A percentile compares a stretch with the other conserved stretches of the same genome.
Conservation (phyloP, 2,888 invertebrate genomes). For the Trachelus troglodyta region DNA sequence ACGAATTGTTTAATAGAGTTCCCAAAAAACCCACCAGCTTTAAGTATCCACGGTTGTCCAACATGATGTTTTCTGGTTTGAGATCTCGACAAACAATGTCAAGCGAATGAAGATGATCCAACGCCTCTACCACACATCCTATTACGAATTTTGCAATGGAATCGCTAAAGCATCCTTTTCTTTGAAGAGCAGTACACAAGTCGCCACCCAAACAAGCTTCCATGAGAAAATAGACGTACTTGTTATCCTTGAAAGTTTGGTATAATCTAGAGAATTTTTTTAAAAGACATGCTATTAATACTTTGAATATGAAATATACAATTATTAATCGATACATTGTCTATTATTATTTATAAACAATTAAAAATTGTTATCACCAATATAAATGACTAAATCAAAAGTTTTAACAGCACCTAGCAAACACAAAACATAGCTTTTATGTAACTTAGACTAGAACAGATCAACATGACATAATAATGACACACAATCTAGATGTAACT, state of each 20-base stretch:
- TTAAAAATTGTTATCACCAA: background rate
- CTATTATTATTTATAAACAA: background rate
- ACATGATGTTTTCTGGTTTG: constrained; percentile 93
- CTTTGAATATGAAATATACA: background rate
- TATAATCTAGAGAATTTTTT: constrained; percentile 75
- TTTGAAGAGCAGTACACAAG: constrained; percentile 89
- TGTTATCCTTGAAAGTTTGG: constrained; percentile 88
- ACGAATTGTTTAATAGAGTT: background rate
- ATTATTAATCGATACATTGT: background rate
- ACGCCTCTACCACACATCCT: constrained; percentile 90
- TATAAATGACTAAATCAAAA: background rate
- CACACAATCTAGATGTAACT: too few relatives aligned
- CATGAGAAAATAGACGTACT: constrained; percentile 93
- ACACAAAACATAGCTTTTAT: too few relatives aligned
- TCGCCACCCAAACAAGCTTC: constrained; percentile 95
- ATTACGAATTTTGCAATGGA: constrained; percentile 84
- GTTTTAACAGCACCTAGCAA: background rate
- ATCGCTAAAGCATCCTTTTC: constrained; percentile 83
- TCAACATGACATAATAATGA: too few relatives aligned
- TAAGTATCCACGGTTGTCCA: constrained; percentile 84
- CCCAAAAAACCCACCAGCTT: constrained; percentile 76
- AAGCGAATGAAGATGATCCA: constrained; percentile 86
- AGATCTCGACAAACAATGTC: constrained; percentile 89
- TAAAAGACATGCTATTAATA: background rate
- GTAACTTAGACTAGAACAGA: too few relatives aligned